Base-by-base conservation (phyloP, 1,140 invertebrate species). In the Thaumatotibia leucotreta region DNA sequence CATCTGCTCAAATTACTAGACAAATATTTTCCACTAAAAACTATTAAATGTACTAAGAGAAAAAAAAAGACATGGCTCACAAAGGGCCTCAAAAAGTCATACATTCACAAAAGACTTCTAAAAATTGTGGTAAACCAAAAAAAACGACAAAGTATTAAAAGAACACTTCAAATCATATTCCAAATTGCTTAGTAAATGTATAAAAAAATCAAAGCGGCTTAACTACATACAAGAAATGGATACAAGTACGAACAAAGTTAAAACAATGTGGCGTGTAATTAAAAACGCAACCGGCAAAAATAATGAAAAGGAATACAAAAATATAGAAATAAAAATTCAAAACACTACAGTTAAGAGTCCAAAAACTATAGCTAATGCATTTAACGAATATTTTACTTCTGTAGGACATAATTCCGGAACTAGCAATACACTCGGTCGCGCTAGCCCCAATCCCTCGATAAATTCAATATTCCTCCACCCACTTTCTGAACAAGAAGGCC, bases 181-280 rank as follows among this genome's bases (percentile, higher is more conserved):
- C n/a, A 62, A 62, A 20, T 32, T 62, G 1, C 24, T 62, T 17
- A 9, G 20, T 2, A 62, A 62, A 22, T 32, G 4, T 8, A 32
- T 62, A 32, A 32, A 62, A 32, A 8, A 17, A 33, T 62, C 61
- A 62, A 32, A 23, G 14, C 11, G 22, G 9, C 5, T 31, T 32
- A 62, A 33, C 9, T 62, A 33, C 17, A 32, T 62, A 17, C 11
- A 29, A n/a, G 61, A 62, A 33, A 62, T 62, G 61, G 22, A 62
- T 14, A 32, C 11, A 11, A 32, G 27, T 8, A 62, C 4, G 8
- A 62, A 62, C 24, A 62, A 62, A 33, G 32, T 9, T 17, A 62
- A 35, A 62, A 62, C 61, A 5, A 62, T 62, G 61, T 62, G 61
- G 61, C 11, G 10, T 14, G 14, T 62, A 5, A 62, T 62, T n/a